phyloP scores from a whole-genome alignment of 2,888 invertebrate species.

The Cephus nigrinus region DNA sequence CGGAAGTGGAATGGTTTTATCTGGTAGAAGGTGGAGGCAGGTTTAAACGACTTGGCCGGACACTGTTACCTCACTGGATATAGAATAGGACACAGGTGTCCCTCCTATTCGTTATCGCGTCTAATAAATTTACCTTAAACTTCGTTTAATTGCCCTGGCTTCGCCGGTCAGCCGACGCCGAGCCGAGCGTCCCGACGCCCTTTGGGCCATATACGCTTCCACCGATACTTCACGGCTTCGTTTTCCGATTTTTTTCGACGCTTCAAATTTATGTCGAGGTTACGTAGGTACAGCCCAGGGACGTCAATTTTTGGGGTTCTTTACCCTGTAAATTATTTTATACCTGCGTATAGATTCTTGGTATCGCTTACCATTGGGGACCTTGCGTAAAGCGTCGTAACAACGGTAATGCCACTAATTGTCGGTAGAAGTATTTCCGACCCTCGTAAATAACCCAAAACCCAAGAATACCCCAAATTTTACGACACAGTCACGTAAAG shows the following conservation, averaged over 20 bases:
- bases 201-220: background rate
- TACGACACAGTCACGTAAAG: background rate
- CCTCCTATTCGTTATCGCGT: constrained; percentile 56
- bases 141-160: constrained; percentile 23
- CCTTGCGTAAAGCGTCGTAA: background rate
- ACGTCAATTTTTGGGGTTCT: background rate
- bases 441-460: background rate
- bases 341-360: background rate
- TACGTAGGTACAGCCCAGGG: background rate
- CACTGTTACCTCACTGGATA: background rate
- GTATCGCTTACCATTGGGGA: background rate
- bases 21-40: background rate
- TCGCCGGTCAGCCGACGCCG: constrained; percentile 9
- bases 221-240: background rate
- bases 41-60: background rate
- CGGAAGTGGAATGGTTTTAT: constrained; percentile 24
- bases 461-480: background rate
- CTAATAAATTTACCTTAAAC: constrained; percentile 52
- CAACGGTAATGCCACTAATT: background rate
- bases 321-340: background rate
- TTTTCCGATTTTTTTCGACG: background rate
- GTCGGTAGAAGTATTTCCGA: background rate
- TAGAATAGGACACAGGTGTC: constrained; percentile 44
- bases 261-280: background rate
- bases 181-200: constrained; percentile 9